These are phyloP conservation scores for Sesia bembeciformis DNA, from an alignment of 2,888 invertebrate species.

Conservation along the genomic window DNA sequence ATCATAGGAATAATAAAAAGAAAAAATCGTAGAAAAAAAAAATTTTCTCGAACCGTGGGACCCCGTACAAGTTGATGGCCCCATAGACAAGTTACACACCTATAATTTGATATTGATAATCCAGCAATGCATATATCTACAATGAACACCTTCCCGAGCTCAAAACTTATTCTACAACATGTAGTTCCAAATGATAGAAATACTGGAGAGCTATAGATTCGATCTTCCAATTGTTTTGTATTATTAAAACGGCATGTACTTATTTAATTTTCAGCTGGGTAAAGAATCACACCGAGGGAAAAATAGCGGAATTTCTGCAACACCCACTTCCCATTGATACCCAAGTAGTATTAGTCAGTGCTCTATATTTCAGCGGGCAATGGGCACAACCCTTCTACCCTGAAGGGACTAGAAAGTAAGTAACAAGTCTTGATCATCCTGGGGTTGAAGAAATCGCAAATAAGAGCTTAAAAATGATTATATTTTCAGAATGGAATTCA, in stretches of 20 bases:
- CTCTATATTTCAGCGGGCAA: slow-evolving; percentile 81
- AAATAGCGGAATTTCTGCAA: slow-evolving; percentile 75
- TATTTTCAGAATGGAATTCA: slow-evolving; percentile 71
- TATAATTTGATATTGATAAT: too few species aligned
- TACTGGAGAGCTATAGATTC: not conserved
- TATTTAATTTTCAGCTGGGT: slow-evolving; percentile 72
- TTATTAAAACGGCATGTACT: not conserved
- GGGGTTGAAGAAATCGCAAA: not conserved
- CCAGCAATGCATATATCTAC: too few species aligned
- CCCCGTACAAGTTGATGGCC: too few species aligned
- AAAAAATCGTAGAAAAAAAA: too few species aligned
- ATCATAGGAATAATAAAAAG: too few species aligned
- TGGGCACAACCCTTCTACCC: slow-evolving; percentile 79
- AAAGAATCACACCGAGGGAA: slow-evolving; percentile 72
- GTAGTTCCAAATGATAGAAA: not conserved
- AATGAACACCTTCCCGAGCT: too few species aligned
- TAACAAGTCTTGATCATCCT: slow-evolving; percentile 5
- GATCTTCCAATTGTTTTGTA: not conserved
- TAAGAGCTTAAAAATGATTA: not conserved
- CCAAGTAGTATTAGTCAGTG: slow-evolving; percentile 77
- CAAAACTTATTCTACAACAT: too few species aligned
- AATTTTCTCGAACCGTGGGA: too few species aligned
- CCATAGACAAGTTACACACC: too few species aligned
- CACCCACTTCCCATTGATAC: slow-evolving; percentile 69
- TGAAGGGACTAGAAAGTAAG: slow-evolving; percentile 71